Evolutionary conservation across 2,888 invertebrate species (phyloP), one percentile per base, ranked within the genome.

Genomic region (Lepidocyrtoides sp.): DNA sequence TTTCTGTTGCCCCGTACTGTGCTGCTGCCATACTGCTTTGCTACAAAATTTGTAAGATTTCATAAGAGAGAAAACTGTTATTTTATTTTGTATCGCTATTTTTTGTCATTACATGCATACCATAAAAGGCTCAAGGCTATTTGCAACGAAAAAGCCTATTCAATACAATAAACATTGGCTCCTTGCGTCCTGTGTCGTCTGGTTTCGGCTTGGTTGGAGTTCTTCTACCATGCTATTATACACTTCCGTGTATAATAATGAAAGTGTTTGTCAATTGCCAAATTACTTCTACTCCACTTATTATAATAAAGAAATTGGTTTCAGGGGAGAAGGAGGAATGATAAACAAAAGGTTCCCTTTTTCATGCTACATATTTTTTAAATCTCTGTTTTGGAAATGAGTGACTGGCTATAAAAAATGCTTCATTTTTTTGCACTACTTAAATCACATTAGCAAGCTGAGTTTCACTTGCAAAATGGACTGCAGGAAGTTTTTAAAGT

Each of bases 51-150:
- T 36, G n/a, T 41, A 36, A 17, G 41, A 60, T 60, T 60, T 12
- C n/a, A n/a, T n/a, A 14, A 14, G 36, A 36, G 36, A 7, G 7
- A 36, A 57, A 57, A 60, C 0, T 36, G 32, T 5, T 17, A 12
- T 60, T n/a, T 26, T 57, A 81, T 57, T 60, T 81, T 41, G 63
- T n/a, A 32, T n/a, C 32, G 32, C 23, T 72, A 17, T 10, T 44
- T 72, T 77, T 51, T 72, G 41, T 72, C 41, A 41, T 66, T 66
- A 29, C 3, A 32, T 32, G n/a, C 14, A 51, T 10, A 12, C 51
- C 51, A 23, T 63, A 26, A 54, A 54, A 79, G 81, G 57, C 57
- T 81, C 60, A 81, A 60, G 36, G 81, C 36, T 81, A 41, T 81
- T 81, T 29, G 7, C 10, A 7, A 48, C 12, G 20, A 54, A 17